Evolutionary conservation across 1,140 invertebrate species (phyloP).

Genomic region (Caenorhabditis brenneri): DNA sequence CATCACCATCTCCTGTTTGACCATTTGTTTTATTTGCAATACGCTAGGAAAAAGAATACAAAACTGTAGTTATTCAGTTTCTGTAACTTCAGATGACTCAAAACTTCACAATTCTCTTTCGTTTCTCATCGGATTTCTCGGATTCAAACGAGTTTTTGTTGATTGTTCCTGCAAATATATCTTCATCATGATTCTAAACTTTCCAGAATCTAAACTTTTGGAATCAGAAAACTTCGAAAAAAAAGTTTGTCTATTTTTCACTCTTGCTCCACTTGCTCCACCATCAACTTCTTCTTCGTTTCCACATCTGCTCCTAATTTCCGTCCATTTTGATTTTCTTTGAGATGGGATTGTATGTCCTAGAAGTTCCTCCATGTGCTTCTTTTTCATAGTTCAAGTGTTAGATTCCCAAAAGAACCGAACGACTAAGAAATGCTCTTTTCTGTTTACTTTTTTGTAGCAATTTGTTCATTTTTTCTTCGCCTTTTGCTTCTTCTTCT

Average conservation of each 20-base stretch:
- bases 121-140: no score
- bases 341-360: background rate
- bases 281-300: background rate
- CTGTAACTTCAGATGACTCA: no score
- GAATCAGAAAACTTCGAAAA: background rate
- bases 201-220: background rate
- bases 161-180: no score
- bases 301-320: slow-evolving; percentile 41
- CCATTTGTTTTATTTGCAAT: background rate
- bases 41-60: background rate
- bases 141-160: no score
- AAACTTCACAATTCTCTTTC: no score
- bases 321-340: slow-evolving; percentile 14
- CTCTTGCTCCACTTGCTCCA: background rate
- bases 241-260: background rate
- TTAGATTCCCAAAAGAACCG: background rate
- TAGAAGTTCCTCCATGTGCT: slow-evolving; percentile 35
- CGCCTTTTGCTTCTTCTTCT: background rate
- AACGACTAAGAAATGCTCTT: background rate
- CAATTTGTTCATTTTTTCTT: background rate
- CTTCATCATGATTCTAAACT: background rate
- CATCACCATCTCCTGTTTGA: slow-evolving; percentile 27
- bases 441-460: slow-evolving; percentile 19
- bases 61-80: background rate
- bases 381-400: background rate